Percentiles rank a stretch among this genome's conserved stretches.
Evolutionary conservation across 2,888 invertebrate species (phyloP).

Genomic region (Microctonus hyperodae): DNA sequence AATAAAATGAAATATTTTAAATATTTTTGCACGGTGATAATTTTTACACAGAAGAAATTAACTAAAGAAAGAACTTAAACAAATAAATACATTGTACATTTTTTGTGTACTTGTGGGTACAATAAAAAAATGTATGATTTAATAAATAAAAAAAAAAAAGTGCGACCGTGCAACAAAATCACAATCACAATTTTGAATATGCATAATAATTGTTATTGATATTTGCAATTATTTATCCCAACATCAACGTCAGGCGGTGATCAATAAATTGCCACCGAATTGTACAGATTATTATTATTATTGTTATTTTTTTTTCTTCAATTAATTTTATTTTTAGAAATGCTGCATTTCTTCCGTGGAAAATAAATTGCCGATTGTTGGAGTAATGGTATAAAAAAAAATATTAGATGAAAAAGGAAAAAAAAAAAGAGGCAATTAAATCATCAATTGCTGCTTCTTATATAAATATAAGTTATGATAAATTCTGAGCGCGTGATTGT

Average conservation of each 20-base stretch:
- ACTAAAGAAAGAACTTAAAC: too few relatives aligned
- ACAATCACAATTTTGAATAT: conserved; percentile 55
- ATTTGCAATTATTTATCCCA: background rate
- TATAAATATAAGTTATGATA: background rate
- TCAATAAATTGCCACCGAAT: background rate
- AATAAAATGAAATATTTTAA: background rate
- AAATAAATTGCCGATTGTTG: background rate
- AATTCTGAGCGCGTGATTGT: conserved; percentile 47
- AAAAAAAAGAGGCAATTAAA: background rate
- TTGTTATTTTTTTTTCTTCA: too few relatives aligned
- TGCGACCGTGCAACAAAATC: background rate
- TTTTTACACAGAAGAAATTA: background rate
- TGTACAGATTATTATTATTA: background rate
- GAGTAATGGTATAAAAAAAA: background rate
- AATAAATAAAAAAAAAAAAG: background rate
- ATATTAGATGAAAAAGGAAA: background rate
- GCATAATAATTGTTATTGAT: conserved; percentile 41
- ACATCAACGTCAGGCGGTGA: background rate
- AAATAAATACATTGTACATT: background rate
- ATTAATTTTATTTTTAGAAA: background rate
- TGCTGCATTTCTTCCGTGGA: background rate
- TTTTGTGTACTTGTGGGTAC: background rate
- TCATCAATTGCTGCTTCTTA: background rate
- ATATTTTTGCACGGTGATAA: background rate
- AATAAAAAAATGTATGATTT: background rate